Percentiles rank a stretch among this genome's conserved stretches.
Evolutionary conservation across 1,140 invertebrate species (phyloP).

Genomic region (Drosophila lowei): DNA sequence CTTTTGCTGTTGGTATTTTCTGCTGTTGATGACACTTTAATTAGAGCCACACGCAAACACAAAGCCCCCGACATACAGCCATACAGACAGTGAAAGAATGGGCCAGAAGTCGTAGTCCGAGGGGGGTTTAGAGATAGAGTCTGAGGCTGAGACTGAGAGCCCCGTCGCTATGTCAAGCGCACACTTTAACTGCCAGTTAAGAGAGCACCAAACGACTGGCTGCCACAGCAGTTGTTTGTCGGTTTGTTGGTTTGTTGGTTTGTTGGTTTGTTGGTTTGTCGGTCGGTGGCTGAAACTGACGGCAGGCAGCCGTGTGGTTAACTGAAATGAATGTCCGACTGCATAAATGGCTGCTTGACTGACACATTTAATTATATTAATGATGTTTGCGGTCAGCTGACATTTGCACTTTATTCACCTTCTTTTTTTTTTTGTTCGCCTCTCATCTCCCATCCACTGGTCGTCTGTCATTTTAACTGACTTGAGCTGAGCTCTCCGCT

Average conservation of each 20-base stretch:
- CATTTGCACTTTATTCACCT: constrained; percentile 81
- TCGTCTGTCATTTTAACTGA: constrained; percentile 59
- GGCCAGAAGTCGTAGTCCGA: constrained; percentile 14
- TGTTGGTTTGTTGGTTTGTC: neutral
- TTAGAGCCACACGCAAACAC: constrained; percentile 80
- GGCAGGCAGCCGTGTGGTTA: constrained; percentile 49
- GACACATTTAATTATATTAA: constrained; percentile 83
- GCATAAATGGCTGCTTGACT: constrained; percentile 80
- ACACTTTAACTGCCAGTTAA: constrained; percentile 70
- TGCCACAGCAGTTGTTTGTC: neutral
- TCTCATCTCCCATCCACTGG: constrained; percentile 5
- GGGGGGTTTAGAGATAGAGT: no score
- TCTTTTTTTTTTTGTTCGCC: constrained; percentile 20
- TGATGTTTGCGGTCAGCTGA: constrained; percentile 82
- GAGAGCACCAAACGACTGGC: constrained; percentile 12
- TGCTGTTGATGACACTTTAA: constrained; percentile 80
- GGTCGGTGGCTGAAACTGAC: constrained; percentile 29
- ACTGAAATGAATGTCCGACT: constrained; percentile 76
- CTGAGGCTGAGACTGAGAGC: constrained; percentile 32
- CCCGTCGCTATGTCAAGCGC: constrained; percentile 64
- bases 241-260: neutral
- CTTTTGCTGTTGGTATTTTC: constrained; percentile 35
- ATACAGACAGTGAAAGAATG: constrained; percentile 25
- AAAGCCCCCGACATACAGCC: constrained; percentile 39
- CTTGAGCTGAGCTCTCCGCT: constrained; percentile 43